Evolutionary conservation across 2,113 vertebrate species (phyloP).

Genomic region (Trogon surrucura): DNA sequence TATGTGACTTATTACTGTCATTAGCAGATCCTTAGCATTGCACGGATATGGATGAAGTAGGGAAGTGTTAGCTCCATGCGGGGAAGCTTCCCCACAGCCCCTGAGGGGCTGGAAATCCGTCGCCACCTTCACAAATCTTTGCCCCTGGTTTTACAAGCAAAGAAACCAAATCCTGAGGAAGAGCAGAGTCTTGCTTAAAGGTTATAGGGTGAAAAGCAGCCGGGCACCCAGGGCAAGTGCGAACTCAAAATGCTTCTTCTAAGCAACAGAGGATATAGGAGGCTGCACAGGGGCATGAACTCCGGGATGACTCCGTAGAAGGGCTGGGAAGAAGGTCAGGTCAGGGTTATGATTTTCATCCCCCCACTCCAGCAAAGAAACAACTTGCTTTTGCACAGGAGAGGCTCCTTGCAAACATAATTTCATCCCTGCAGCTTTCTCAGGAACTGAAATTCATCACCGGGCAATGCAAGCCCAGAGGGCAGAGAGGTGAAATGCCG

Average conservation of each 20-base stretch:
- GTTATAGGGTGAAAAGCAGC: background rate
- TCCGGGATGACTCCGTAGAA: background rate
- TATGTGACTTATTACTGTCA: background rate
- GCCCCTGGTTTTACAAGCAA: fast-evolving
- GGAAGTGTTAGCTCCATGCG: background rate
- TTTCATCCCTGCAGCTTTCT: background rate
- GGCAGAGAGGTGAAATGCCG: background rate
- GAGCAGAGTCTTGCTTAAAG: background rate
- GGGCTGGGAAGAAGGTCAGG: background rate
- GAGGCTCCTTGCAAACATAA: background rate
- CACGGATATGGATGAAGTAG: background rate
- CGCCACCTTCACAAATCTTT: background rate
- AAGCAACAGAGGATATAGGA: background rate
- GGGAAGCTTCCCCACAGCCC: background rate
- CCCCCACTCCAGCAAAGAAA: background rate
- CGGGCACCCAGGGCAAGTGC: background rate
- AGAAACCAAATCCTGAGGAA: background rate
- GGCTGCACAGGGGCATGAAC: background rate
- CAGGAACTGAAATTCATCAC: background rate
- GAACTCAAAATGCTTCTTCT: background rate
- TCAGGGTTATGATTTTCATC: background rate
- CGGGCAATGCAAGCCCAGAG: background rate
- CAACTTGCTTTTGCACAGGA: background rate
- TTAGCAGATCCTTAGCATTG: background rate
- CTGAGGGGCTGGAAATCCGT: background rate